Conservation (phyloP, 2,888 invertebrate species). For the Lasioglossum malachurum region DNA sequence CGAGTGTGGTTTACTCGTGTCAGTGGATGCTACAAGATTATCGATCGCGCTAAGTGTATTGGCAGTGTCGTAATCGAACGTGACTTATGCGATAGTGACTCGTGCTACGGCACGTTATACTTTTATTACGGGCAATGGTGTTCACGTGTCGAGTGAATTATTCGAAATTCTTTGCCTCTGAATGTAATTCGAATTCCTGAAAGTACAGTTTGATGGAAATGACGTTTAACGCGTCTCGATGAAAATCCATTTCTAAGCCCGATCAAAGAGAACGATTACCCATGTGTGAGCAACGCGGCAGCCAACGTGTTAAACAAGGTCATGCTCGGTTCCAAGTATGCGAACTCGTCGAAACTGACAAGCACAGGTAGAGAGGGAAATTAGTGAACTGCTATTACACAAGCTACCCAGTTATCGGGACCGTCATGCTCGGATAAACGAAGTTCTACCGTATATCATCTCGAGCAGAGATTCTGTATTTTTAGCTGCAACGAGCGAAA, state of each 20-base stretch:
- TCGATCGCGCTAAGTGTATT: slow-evolving; percentile 48
- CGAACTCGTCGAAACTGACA: neutral
- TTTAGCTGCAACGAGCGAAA: neutral
- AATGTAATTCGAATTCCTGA: neutral
- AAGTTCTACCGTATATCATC: neutral
- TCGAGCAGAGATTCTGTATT: neutral
- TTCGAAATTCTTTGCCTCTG: neutral
- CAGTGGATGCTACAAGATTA: slow-evolving; percentile 31
- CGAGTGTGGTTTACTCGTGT: neutral
- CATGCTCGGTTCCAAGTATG: neutral
- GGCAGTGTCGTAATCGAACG: slow-evolving; percentile 52
- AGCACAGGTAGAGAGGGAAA: neutral
- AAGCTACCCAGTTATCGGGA: neutral
- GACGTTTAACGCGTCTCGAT: neutral
- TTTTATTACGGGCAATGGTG: slow-evolving; percentile 20
- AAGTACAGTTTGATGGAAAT: neutral
- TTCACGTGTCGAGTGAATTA: slow-evolving; percentile 46
- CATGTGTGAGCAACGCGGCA: neutral
- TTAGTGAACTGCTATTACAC: neutral
- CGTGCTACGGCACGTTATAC: slow-evolving; percentile 30
- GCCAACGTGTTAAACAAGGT: neutral
- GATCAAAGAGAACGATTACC: neutral
- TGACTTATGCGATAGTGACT: slow-evolving; percentile 50
- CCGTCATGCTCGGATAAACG: neutral
- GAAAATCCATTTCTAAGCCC: neutral